Base-by-base conservation (phyloP, 2,797 vertebrate genomes). In the Schizopygopsis malacanthus region DNA sequence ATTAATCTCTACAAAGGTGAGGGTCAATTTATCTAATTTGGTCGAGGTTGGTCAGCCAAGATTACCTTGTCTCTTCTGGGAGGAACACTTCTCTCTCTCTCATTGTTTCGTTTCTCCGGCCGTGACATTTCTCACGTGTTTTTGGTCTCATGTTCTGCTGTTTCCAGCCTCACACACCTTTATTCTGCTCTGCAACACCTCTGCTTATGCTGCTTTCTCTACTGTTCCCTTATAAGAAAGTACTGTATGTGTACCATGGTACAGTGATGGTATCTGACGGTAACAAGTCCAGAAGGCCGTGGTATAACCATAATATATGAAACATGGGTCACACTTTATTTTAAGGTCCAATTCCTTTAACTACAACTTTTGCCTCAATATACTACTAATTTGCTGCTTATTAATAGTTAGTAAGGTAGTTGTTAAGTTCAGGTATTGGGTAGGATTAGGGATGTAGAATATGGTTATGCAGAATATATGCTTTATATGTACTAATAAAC, bases 1-100 rank as follows among this genome's bases (percentile, higher is more conserved):
- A 89, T 90, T 84, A 90, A 92, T 89, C 91, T 91, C 88, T 91
- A 86, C 91, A 88, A 85, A 92, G 89, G 88, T 52, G 81, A 90
- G 86, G 91, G 89, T 90, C 82, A 84, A 85, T 88, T 85, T 75
- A 82, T 86, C 81, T 87, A 88, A 88, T 88, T 88, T 88, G 83
- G 81, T 84, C 33, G 84, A 83, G 83, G 85, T 84, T 82, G 81
- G 85, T 79, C 83, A 87, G 65, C 78, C 85, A 79, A 79, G 78
- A 85, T 80, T 85, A 70, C 83, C 77, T 83, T 79, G 77, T 43
- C 50, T 79, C 28, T 86, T 25, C 86, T 59, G 71, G 63, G 54
- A 71, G 79, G 43, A 81, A 77, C 50, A 82, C 47, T 41, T 75
- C 67, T 6, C n/a, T 81, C 54, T 56, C 75, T 77, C 65, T 79